Evolutionary conservation across 2,888 invertebrate genomes (phyloP), one percentile per base, ranked within the genome.

Genomic region (Athalia circularis): DNA sequence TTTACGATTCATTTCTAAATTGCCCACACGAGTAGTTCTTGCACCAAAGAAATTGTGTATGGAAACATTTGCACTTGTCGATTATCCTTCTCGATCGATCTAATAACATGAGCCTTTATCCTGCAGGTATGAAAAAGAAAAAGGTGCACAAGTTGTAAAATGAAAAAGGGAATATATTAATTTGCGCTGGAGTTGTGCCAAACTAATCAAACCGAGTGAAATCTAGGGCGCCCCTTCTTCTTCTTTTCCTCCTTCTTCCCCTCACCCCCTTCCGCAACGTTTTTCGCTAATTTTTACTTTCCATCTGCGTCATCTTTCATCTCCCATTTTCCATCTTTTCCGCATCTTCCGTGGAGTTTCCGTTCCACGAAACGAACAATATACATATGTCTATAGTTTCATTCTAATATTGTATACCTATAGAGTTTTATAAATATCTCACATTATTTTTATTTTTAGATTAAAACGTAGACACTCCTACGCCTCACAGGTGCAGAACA

Each of bases 131-230:
- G 29, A 29, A 29, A 29, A 29, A 29, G 29, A 29, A 29, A 29
- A 29, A 29, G 29, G 29, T 29, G 29, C 29, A 29, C 29, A 29
- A 29, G 72, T 59, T 72, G 72, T 72, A 72, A 72, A 72, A 72
- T 7, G 59, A 15, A 59, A 72, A 47, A 72, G 59, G 47, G 72
- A 87, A 86, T 90, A 90, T 89, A 90, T 90, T 90, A 90, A 90
- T 89, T 88, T 86, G 85, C 81, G 84, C 85, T 90, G 89, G 88
- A 88, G 82, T 82, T 79, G 84, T 78, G 90, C 90, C 90, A 90
- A 89, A 87, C 89, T 90, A 90, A 88, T 90, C 90, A 90, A 89
- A 90, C 87, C 88, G 90, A 90, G 89, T 90, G 89, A 90, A 90
- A 90, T 90, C 90, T 90, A 87, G 89, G 90, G 88, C 89, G 62